These are phyloP conservation scores for Struthidea cinerea DNA, from an alignment of 2,113 vertebrate species.

Conservation along the genomic window DNA sequence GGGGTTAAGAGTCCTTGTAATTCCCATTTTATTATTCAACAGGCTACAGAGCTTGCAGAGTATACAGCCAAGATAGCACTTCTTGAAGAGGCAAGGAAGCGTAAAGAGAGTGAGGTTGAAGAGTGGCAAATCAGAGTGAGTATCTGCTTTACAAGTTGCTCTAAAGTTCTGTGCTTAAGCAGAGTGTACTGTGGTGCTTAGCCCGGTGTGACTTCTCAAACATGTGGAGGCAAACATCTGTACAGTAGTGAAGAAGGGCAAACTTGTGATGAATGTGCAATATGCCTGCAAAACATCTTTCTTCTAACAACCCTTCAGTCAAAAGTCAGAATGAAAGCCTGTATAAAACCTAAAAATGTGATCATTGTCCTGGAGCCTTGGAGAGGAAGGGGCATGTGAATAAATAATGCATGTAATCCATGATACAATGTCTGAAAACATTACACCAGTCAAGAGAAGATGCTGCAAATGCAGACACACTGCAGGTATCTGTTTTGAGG, in stretches of 20 bases:
- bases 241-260: neutral
- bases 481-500: neutral
- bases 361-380: neutral
- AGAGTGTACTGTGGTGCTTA: neutral
- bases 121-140: slow-evolving; percentile 90
- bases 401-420: neutral
- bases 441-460: neutral
- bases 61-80: slow-evolving; percentile 85
- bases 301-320: neutral
- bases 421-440: neutral
- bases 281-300: neutral
- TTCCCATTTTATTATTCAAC: neutral
- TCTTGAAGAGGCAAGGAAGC: slow-evolving; percentile 85
- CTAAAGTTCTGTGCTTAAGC: neutral
- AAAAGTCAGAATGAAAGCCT: neutral
- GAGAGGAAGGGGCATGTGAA: neutral
- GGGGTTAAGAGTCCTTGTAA: neutral
- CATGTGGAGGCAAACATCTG: neutral
- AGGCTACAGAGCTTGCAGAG: slow-evolving; percentile 90
- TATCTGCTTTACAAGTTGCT: neutral
- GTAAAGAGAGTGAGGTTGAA: slow-evolving; percentile 87
- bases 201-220: neutral
- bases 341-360: neutral
- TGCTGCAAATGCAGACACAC: neutral
- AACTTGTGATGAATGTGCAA: neutral